Evolutionary conservation across 2,113 vertebrate genomes (phyloP), one percentile per base, ranked within the genome.

Genomic region (Pipra filicauda): DNA sequence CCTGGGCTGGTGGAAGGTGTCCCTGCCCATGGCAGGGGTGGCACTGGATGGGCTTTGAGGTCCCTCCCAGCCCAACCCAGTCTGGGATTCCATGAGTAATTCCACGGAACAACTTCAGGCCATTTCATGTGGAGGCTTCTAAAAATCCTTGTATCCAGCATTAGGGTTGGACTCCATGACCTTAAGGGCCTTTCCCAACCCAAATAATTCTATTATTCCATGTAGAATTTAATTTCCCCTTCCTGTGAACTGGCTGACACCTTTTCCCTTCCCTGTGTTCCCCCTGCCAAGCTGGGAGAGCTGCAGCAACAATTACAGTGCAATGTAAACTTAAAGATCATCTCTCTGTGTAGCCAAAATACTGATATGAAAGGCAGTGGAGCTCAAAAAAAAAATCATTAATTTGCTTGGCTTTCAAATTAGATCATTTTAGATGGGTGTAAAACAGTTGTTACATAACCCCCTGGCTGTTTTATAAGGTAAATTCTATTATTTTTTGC

Each of bases 41-140:
- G 83, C 8, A 35, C 0, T 41, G 26, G 51, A 2, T 11, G 17
- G 5, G 20, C 3, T n/a, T 10, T 24, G 0, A 26, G 12, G 28
- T 48, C 41, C 39, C 28, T 62, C 5, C 73, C 48, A 30, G 6
- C n/a, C 48, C 28, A 54, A 46, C 4, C 12, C 65, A 12, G 3
- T 7, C 30, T 41, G 3, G 8, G 15, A n/a, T 33, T 61, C 22
- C 22, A 1, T 3, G 54, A 86, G 11, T 1, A 69, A 44, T 23
- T 71, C 57, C 19, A 4, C 5, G 57, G 8, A n/a, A 39, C 37
- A 27, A 14, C 33, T 33, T 14, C 48, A 66, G 64, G 30, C 23
- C 5, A 12, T 17, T 66, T 33, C 64, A 44, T 24, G 22, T 66
- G 43, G 64, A 33, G 21, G 21, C 21, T 33, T 46, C 39, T 46